Base-by-base conservation (phyloP, 2,888 invertebrate species). In the Epirrhoe tristata region DNA sequence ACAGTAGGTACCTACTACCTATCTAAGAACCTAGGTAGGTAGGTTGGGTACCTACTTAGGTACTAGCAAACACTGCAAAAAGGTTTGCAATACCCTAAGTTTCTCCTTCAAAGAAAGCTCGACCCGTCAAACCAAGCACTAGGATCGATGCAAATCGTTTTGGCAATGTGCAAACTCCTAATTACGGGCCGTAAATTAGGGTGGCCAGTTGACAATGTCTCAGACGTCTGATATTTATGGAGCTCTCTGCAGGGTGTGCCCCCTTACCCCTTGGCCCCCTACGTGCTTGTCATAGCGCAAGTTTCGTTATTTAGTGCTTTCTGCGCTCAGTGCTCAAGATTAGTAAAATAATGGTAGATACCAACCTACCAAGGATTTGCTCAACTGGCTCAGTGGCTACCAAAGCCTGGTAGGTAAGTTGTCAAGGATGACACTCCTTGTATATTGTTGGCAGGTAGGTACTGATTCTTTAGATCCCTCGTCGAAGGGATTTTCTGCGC, bases 111-210 rank as follows among this genome's bases (percentile, higher is more conserved):
- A 50, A 63, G 36, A 58, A 55, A 58, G n/a, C 16, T 50, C 32
- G 14, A 24, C 57, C 36, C 59, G 51, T 68, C 57, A 69, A 66
- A 51, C 53, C 60, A 61, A 59, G 51, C 63, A 52, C 52, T 61
- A 39, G 56, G 90, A 91, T 90, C 91, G 91, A 91, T 91, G 90
- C 89, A 91, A 92, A 92, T 92, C 91, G 92, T 87, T 93, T 90
- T 91, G 90, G 92, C 91, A 93, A 89, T 92, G 92, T 93, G 93
- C 93, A 92, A 93, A 92, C 91, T 93, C 90, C 89, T 92, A 92
- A 93, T 93, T 92, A 92, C 91, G 85, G 82, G 90, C 89, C 89
- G 91, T 93, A 93, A 91, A 93, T 93, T 91, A 93, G 92, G 92
- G 92, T 90, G 91, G 89, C 82, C 90, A 88, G 91, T 91, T 93